phyloP scores from a whole-genome alignment of 1,140 invertebrate genomes.

The Aphelinus certus region DNA sequence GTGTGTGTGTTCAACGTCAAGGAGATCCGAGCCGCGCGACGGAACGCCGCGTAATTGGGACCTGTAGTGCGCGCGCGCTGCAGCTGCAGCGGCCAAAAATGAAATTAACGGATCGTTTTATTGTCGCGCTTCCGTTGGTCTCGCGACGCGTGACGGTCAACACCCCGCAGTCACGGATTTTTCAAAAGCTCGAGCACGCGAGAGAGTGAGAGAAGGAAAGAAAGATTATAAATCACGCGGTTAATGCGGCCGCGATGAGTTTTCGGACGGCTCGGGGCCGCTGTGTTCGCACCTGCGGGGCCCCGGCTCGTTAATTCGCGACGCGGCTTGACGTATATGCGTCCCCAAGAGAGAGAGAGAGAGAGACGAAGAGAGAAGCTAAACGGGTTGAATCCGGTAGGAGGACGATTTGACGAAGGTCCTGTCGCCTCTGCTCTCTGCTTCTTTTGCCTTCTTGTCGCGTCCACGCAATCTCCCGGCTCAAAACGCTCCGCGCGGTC shows the following conservation, averaged over 20 bases:
- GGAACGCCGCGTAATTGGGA: no score
- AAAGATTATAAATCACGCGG: conserved; percentile 26
- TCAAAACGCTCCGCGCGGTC: no score
- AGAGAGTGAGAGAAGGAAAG: no score
- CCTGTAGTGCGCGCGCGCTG: no score
- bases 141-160: no score
- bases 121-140: no score
- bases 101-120: no score
- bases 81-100: no score
- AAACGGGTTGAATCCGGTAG: conserved; percentile 37
- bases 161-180: no score
- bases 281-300: conserved; percentile 33
- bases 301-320: conserved; percentile 33
- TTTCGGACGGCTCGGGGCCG: background rate
- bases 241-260: conserved; percentile 18
- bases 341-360: no score
- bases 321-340: conserved; percentile 24
- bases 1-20: no score
- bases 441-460: background rate
- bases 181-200: conserved; percentile 41
- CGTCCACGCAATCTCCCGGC: conserved; percentile 14
- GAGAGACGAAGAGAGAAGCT: conserved; percentile 21
- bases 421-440: background rate
- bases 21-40: no score
- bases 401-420: conserved; percentile 39